Percentiles rank a stretch among this genome's conserved stretches.
Evolutionary conservation across 2,113 vertebrate species (phyloP).

Genomic region (Cyrtonyx montezumae): DNA sequence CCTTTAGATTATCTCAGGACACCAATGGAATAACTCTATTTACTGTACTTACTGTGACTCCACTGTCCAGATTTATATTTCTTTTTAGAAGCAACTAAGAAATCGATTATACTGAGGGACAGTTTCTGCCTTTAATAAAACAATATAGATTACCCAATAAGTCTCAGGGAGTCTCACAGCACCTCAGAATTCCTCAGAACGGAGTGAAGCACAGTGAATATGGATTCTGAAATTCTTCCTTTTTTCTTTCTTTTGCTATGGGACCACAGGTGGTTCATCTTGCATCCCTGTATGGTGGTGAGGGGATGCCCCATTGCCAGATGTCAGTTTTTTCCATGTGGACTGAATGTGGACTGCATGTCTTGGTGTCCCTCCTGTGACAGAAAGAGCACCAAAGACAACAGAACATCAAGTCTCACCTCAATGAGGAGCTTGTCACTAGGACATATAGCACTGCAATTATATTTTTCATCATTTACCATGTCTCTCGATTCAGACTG

Average conservation of each 20-base stretch:
- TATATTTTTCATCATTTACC: not conserved
- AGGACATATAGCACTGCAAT: not conserved
- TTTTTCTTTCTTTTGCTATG: not conserved
- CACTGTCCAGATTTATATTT: not conserved
- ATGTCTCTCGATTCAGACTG: not conserved
- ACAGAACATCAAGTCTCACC: not conserved
- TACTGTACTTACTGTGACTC: not conserved
- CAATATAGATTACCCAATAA: not conserved
- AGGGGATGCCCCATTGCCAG: not conserved
- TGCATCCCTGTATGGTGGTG: not conserved
- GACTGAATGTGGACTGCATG: too few species aligned
- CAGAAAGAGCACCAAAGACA: not conserved
- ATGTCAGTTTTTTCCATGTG: not conserved
- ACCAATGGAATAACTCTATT: not conserved
- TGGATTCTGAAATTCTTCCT: not conserved
- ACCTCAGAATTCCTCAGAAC: rapidly evolving
- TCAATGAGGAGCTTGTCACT: not conserved
- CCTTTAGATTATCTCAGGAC: not conserved
- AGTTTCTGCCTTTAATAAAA: not conserved
- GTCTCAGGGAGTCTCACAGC: not conserved
- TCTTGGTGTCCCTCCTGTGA: not conserved
- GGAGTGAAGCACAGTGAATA: not conserved
- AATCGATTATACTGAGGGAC: not conserved
- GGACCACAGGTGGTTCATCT: not conserved
- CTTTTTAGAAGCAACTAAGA: not conserved